Conservation (phyloP, 2,113 vertebrate genomes). For the Nyctibius bracteatus region DNA sequence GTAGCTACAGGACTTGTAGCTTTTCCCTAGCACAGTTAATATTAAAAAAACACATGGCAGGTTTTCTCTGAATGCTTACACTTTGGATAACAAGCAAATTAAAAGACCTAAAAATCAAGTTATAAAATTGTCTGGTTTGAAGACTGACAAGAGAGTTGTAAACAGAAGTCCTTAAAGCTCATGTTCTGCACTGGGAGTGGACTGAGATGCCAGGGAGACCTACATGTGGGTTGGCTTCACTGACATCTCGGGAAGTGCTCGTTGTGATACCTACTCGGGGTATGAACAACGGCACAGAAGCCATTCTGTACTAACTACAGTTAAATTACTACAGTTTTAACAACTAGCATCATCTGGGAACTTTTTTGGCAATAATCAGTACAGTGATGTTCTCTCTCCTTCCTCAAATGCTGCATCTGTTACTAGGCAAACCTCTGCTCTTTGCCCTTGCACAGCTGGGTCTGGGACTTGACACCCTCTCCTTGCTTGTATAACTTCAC, state of each 20-base stretch:
- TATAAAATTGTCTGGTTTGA: background rate
- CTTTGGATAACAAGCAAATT: background rate
- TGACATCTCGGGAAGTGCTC: background rate
- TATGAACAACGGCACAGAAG: background rate
- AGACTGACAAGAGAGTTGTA: background rate
- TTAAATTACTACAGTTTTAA: background rate
- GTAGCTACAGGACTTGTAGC: background rate
- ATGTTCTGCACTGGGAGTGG: background rate
- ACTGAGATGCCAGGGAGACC: background rate
- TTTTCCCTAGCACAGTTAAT: background rate
- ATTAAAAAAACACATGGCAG: background rate
- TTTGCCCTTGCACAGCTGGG: background rate
- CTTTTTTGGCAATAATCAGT: background rate
- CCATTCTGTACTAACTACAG: background rate
- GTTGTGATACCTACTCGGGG: fast-evolving
- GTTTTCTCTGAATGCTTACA: background rate
- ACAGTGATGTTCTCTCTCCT: background rate
- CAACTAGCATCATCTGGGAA: background rate
- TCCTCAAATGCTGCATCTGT: background rate
- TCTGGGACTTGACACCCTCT: conserved; percentile 4
- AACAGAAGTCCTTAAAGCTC: background rate
- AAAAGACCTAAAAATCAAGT: background rate
- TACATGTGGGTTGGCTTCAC: background rate
- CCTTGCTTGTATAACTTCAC: conserved; percentile 32
- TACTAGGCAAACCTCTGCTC: background rate